Percentiles rank a stretch among this genome's conserved stretches.
Evolutionary conservation across 2,797 vertebrate genomes (phyloP).

Genomic region (Babyrousa celebensis): DNA sequence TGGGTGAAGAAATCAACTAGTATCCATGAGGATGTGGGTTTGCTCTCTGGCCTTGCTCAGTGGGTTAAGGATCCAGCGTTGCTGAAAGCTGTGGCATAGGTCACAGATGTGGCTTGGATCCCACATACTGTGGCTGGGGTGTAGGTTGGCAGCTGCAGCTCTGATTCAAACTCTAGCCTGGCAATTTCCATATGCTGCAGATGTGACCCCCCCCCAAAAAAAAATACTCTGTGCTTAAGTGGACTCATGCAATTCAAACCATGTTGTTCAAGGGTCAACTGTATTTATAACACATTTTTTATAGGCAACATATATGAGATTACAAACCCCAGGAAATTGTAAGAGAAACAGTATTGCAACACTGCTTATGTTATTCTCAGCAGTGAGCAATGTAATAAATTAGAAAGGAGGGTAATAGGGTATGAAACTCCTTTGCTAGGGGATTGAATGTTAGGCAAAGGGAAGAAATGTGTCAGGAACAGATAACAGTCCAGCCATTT

Average conservation of each 20-base stretch:
- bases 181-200: no score
- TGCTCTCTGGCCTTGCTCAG: no score
- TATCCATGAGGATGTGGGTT: no score
- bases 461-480: not conserved
- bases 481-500: not conserved
- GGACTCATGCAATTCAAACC: not conserved
- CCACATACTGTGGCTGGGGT: no score
- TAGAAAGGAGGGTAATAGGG: not conserved
- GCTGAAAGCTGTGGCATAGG: no score
- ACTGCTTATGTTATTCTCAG: not conserved
- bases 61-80: no score
- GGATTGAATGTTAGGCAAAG: no score
- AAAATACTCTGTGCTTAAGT: not conserved
- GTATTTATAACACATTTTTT: not conserved
- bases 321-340: not conserved
- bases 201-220: no score
- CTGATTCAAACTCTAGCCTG: no score
- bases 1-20: no score
- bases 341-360: not conserved
- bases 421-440: not conserved
- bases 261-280: not conserved
- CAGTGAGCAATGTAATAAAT: not conserved
- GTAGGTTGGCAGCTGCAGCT: no score
- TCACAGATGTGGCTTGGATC: no score
- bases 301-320: not conserved